phyloP scores from a whole-genome alignment of 2,888 invertebrate genomes.

The Agonopterix arenella region DNA sequence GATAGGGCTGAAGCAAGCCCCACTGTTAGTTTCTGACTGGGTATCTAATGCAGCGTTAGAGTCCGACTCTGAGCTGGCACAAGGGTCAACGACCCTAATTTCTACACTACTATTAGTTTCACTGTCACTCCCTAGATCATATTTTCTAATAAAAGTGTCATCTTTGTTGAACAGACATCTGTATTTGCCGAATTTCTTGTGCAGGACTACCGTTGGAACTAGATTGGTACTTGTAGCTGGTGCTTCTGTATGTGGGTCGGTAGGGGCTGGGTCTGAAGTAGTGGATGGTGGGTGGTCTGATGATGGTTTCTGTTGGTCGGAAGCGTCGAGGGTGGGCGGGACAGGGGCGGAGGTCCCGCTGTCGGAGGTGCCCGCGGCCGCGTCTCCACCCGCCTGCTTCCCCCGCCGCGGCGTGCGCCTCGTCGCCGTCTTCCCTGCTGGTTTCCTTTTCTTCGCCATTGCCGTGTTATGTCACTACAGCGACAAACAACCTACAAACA shows the following conservation, averaged over 20 bases:
- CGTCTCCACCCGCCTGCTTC: constrained; percentile 40
- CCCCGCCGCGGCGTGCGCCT: constrained; percentile 57
- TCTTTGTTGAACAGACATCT: constrained; percentile 67
- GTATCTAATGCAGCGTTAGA: constrained; percentile 59
- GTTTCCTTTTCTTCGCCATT: constrained; percentile 68
- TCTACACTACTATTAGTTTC: constrained; percentile 69
- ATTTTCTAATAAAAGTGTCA: constrained; percentile 47
- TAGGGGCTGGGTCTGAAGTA: constrained; percentile 15
- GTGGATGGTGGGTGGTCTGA: constrained; percentile 10
- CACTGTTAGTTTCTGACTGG: constrained; percentile 51
- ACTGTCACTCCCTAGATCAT: constrained; percentile 67
- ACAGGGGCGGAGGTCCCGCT: constrained; percentile 22
- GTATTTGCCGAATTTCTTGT: constrained; percentile 78
- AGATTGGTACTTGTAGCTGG: constrained; percentile 30
- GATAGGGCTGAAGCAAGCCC: constrained; percentile 40
- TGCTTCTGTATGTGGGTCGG: constrained; percentile 22
- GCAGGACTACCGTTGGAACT: constrained; percentile 52
- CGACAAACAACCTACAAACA: constrained; percentile 46
- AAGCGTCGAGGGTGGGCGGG: constrained; percentile 18
- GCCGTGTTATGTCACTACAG: constrained; percentile 24
- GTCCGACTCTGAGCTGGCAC: constrained; percentile 70
- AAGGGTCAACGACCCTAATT: constrained; percentile 57
- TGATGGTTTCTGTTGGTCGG: constrained; percentile 10
- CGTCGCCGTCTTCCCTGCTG: constrained; percentile 41
- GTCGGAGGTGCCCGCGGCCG: constrained; percentile 28